Conservation (phyloP, 2,888 invertebrate genomes). For the Agonopterix alstromeriana region DNA sequence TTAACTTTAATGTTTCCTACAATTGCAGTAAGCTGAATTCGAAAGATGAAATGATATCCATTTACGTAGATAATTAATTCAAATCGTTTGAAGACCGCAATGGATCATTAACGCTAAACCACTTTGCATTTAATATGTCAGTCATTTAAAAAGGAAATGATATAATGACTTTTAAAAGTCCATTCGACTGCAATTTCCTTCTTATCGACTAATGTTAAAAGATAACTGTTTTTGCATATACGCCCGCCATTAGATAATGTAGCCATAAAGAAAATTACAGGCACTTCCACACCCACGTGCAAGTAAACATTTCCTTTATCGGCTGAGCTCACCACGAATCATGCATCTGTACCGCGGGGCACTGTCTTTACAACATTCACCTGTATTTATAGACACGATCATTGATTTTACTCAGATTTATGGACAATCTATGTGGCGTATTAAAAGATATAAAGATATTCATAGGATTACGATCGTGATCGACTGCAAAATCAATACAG, state of each 20-base stretch:
- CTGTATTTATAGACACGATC: slow-evolving; percentile 23
- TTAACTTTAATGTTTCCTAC: slow-evolving; percentile 25
- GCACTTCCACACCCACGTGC: slow-evolving; percentile 28
- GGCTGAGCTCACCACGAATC: slow-evolving; percentile 22
- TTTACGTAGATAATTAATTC: background rate
- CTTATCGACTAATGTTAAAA: slow-evolving; percentile 23
- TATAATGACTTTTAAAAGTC: slow-evolving; percentile 23
- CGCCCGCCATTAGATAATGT: slow-evolving; percentile 38
- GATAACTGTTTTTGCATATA: slow-evolving; percentile 34
- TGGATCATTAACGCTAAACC: slow-evolving; percentile 23
- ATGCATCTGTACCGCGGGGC: slow-evolving; percentile 27
- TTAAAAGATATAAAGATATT: slow-evolving; percentile 39
- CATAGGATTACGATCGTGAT: slow-evolving; percentile 51
- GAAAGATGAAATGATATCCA: slow-evolving; percentile 8
- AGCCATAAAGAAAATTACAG: slow-evolving; percentile 44
- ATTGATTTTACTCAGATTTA: slow-evolving; percentile 25
- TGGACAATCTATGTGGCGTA: slow-evolving; percentile 14
- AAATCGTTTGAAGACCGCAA: too few relatives aligned
- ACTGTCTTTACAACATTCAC: slow-evolving; percentile 23
- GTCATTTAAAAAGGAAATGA: slow-evolving; percentile 24
- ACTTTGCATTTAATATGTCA: slow-evolving; percentile 20
- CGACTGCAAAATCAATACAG: slow-evolving; percentile 66
- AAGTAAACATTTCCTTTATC: slow-evolving; percentile 31
- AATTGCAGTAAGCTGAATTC: slow-evolving; percentile 16
- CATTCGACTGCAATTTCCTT: slow-evolving; percentile 24